These are phyloP conservation scores for Dinomys branickii DNA, from an alignment of 2,113 vertebrate species.

Conservation along the genomic window DNA sequence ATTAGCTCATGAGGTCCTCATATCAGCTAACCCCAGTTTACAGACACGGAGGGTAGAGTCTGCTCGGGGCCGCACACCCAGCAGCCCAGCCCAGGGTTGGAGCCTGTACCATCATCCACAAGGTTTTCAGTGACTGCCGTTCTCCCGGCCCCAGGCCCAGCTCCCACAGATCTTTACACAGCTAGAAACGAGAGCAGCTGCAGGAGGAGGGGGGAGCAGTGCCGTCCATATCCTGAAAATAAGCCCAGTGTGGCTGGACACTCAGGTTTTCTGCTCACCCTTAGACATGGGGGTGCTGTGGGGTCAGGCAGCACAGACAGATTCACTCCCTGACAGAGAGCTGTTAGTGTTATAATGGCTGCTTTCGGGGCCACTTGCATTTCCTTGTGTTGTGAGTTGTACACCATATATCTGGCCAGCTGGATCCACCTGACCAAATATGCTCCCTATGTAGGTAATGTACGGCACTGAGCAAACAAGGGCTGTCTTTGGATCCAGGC, in stretches of 20 bases:
- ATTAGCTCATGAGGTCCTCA: background rate
- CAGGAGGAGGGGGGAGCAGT: background rate
- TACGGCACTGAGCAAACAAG: background rate
- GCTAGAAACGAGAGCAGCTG: background rate
- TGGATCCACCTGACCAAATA: background rate
- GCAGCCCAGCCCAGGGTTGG: background rate
- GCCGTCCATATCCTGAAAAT: background rate
- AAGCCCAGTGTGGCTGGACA: background rate
- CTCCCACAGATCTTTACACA: background rate
- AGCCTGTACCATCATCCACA: background rate
- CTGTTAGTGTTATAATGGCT: background rate
- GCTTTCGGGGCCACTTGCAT: constrained; percentile 20
- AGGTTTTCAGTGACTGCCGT: background rate
- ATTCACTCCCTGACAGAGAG: background rate
- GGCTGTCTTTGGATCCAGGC: background rate
- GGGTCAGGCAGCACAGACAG: background rate
- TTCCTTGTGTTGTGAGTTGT: background rate
- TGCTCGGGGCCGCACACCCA: background rate
- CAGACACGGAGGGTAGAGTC: background rate
- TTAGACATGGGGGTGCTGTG: too few species aligned
- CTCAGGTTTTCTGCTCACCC: background rate
- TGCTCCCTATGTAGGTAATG: background rate
- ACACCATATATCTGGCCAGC: background rate
- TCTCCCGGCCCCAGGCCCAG: background rate
- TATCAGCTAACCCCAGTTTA: background rate